A percentile compares a stretch with the other conserved stretches of the same genome.
These are phyloP conservation scores for Halcyon badia DNA, from an alignment of 2,797 vertebrate genomes.

Conservation along the genomic window DNA sequence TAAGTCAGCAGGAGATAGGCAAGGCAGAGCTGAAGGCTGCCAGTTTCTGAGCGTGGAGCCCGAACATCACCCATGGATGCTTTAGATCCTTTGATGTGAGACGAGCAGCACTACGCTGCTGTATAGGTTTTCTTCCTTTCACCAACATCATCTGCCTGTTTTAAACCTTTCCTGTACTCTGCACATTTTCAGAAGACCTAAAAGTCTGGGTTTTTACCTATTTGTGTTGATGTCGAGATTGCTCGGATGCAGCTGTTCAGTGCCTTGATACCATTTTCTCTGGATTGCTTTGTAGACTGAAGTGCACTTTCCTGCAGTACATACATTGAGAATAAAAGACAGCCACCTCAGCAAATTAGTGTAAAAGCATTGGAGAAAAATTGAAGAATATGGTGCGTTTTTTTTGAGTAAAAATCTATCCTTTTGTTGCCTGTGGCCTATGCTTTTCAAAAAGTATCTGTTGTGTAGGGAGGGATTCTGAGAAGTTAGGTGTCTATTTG, in stretches of 20 bases:
- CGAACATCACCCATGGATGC: neutral
- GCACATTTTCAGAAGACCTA: fast-evolving
- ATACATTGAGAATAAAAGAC: neutral
- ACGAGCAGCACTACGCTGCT: fast-evolving
- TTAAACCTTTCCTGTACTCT: neutral
- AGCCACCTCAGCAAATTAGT: neutral
- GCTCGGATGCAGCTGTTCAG: neutral
- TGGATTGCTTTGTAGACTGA: neutral
- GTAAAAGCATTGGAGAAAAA: neutral
- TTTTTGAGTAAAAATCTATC: neutral
- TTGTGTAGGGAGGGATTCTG: neutral
- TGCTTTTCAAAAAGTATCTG: neutral
- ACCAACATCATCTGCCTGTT: neutral
- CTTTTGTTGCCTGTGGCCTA: neutral
- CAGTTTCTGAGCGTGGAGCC: neutral
- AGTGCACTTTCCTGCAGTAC: neutral
- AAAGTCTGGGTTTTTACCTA: fast-evolving
- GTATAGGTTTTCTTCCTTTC: neutral
- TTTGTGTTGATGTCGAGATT: neutral
- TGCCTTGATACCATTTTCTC: neutral
- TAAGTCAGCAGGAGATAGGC: fast-evolving
- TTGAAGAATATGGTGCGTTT: neutral
- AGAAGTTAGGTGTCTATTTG: neutral
- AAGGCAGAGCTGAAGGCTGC: neutral
- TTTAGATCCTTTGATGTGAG: fast-evolving